A percentile compares a stretch with the other conserved stretches of the same genome.
Evolutionary conservation across 1,140 invertebrate species (phyloP).

Genomic region (Samia ricini): DNA sequence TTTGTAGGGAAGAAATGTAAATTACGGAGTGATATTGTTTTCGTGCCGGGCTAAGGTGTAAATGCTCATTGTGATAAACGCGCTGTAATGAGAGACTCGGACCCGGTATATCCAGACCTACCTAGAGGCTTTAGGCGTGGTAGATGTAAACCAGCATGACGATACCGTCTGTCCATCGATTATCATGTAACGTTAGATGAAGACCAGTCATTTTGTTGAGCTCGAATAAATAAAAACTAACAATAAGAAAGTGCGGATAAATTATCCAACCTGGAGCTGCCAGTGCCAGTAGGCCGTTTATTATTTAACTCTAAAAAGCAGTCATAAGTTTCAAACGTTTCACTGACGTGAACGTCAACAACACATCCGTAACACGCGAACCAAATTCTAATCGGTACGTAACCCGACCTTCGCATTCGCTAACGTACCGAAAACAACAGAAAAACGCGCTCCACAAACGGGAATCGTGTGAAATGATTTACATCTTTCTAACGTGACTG

Average conservation of each 20-base stretch:
- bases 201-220: too few species aligned
- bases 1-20: too few species aligned
- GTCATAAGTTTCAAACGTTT: background rate
- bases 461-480: background rate
- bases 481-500: slow-evolving; percentile 1
- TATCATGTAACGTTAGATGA: too few species aligned
- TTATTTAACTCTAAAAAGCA: background rate
- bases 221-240: too few species aligned
- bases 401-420: background rate
- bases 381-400: background rate
- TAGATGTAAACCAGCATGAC: too few species aligned
- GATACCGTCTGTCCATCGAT: too few species aligned
- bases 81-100: too few species aligned
- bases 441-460: background rate
- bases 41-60: too few species aligned
- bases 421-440: background rate
- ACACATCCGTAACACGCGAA: background rate
- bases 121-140: too few species aligned
- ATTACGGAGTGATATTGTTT: too few species aligned
- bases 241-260: background rate
- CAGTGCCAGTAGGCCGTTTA: background rate
- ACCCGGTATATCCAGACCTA: too few species aligned
- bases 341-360: background rate
- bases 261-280: background rate
- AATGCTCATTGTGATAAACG: too few species aligned